Evolutionary conservation across 2,797 vertebrate species (phyloP).

Genomic region (Anolis apletophallus): DNA sequence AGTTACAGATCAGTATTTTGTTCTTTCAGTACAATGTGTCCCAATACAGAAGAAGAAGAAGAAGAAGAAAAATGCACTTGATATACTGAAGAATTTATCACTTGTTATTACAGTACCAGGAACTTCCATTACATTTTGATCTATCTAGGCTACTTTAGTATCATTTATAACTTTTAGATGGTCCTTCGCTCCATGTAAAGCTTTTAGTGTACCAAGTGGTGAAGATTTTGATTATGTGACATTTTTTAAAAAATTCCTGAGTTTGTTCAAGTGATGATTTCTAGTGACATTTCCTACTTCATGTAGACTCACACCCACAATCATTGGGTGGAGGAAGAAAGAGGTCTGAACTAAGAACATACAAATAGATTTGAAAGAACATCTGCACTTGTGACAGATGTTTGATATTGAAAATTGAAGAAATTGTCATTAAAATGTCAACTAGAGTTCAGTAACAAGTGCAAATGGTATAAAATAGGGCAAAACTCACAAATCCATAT

Average conservation of each 20-base stretch:
- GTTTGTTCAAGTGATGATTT: background rate
- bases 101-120: conserved; percentile 41
- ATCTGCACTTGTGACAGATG: background rate
- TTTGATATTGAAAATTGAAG: background rate
- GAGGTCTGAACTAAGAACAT: background rate
- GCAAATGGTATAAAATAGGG: too few species aligned
- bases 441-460: too few species aligned
- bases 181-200: background rate
- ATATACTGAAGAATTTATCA: conserved; percentile 33
- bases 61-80: background rate
- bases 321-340: background rate
- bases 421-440: too few species aligned
- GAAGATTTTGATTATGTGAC: background rate
- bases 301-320: too few species aligned
- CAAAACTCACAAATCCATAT: too few species aligned
- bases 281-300: background rate
- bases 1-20: background rate
- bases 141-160: background rate
- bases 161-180: conserved; percentile 15
- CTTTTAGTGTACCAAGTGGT: conserved; percentile 14
- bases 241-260: background rate
- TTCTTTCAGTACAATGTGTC: conserved; percentile 6
- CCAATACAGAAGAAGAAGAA: conserved; percentile 8
- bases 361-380: background rate
- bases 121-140: conserved; percentile 21